Evolutionary conservation across 2,888 invertebrate genomes (phyloP), one percentile per base, ranked within the genome.

Genomic region (Aspidapion aeneum): DNA sequence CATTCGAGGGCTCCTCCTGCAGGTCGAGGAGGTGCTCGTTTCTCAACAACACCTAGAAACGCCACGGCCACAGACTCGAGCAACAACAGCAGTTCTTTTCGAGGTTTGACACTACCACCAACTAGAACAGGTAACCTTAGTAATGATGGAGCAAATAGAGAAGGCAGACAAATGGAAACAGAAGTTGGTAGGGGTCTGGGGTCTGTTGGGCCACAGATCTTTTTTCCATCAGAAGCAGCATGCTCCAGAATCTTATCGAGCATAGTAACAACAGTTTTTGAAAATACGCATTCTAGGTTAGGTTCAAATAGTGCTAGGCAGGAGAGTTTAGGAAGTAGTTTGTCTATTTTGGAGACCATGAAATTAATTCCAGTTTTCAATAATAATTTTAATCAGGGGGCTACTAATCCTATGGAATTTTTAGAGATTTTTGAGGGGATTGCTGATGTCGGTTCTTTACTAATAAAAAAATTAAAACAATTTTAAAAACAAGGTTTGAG

Each of bases 331-430:
- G n/a, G 35, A 35, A 35, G 12, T 35, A 35, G 35, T 35, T 7
- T 35, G 35, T 35, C 35, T 7, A 7, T 35, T 3, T 35, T 35
- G 12, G 35, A 35, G 35, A 12, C 35, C 35, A 35, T 35, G 35
- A 35, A 57, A 48, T 2, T 57, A 48, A 48, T 18, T 57, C 5
- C 49, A 18, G n/a, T 18, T 57, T 5, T 9, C 5, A 57, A 12
- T 18, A 57, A 57, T 57, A 48, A 35, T 48, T 18, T 17, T 57
- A 57, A 57, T n/a, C 3, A 35, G 3, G 35, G 35, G 3, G 35
- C 5, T 3, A 35, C 35, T 35, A 3, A 57, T 21, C 48, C 49
- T 17, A 57, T 57, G 49, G 49, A 57, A 48, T 57, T 57, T 48
- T 57, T 57, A 48, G 5, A n/a, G 17, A n/a, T 18, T 12, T 17